A percentile compares a stretch with the other conserved stretches of the same genome.
Evolutionary conservation across 2,797 vertebrate genomes (phyloP).

Genomic region (Macropus fuliginosus): DNA sequence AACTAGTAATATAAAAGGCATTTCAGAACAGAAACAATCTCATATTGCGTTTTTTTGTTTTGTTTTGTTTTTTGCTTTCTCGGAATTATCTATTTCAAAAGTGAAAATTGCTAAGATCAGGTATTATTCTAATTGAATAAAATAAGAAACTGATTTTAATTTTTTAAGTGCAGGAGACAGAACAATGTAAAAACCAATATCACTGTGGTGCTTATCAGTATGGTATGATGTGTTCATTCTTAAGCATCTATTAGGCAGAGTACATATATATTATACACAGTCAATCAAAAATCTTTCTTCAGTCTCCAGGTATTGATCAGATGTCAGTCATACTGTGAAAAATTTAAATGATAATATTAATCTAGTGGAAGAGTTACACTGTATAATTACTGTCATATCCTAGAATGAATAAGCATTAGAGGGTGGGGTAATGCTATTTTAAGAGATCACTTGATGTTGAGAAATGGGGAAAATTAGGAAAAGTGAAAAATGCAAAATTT

Average conservation of each 20-base stretch:
- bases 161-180: not conserved
- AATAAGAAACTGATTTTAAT: constrained; percentile 9
- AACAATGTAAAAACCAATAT: constrained; percentile 18
- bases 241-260: not conserved
- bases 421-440: not conserved
- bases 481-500: not conserved
- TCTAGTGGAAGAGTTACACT: not conserved
- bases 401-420: not conserved
- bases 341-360: constrained; percentile 26
- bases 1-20: constrained; percentile 4
- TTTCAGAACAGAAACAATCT: constrained; percentile 26
- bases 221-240: not conserved
- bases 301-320: not conserved
- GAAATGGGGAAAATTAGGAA: not conserved
- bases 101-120: constrained; percentile 21
- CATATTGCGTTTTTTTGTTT: not conserved
- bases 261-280: not conserved
- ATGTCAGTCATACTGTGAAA: not conserved
- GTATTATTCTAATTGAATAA: not conserved
- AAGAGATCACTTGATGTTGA: not conserved
- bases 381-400: constrained; percentile 1
- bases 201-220: not conserved
- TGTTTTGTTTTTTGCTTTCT: not conserved
- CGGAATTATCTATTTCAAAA: constrained; percentile 44
- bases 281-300: constrained; percentile 7